Evolutionary conservation across 2,888 invertebrate species (phyloP).

Genomic region (Oligia strigilis): DNA sequence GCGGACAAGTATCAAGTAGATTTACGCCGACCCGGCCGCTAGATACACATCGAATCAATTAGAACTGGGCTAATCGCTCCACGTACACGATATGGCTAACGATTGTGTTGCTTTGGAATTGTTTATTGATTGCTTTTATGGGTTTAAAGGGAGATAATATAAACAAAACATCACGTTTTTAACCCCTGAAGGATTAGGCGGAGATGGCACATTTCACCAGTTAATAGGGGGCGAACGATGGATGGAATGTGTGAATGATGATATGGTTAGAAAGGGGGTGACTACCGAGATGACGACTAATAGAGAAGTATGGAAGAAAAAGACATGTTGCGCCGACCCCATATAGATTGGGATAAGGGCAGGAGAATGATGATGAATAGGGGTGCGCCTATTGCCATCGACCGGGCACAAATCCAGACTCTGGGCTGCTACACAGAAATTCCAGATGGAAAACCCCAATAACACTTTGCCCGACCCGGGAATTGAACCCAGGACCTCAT

Average conservation of each 20-base stretch:
- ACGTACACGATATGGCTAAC: slow-evolving; percentile 58
- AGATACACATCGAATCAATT: slow-evolving; percentile 78
- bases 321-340: too few species aligned
- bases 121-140: slow-evolving; percentile 30
- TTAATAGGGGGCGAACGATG: not conserved
- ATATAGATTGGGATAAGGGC: too few species aligned
- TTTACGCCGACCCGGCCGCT: slow-evolving; percentile 64
- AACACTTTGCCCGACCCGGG: not conserved
- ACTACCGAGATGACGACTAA: too few species aligned
- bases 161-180: not conserved
- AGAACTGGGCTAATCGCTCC: slow-evolving; percentile 67
- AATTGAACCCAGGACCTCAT: not conserved
- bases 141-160: not conserved
- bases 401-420: not conserved
- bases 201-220: not conserved
- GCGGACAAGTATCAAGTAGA: slow-evolving; percentile 59
- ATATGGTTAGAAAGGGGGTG: too few species aligned
- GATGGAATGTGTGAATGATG: too few species aligned
- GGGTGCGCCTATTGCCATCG: not conserved
- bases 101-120: slow-evolving; percentile 40
- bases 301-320: too few species aligned
- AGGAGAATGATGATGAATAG: too few species aligned
- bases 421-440: not conserved
- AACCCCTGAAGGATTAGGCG: not conserved
- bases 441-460: not conserved